phyloP scores from a whole-genome alignment of 2,797 vertebrate genomes.

The Sebastolobus alascanus region DNA sequence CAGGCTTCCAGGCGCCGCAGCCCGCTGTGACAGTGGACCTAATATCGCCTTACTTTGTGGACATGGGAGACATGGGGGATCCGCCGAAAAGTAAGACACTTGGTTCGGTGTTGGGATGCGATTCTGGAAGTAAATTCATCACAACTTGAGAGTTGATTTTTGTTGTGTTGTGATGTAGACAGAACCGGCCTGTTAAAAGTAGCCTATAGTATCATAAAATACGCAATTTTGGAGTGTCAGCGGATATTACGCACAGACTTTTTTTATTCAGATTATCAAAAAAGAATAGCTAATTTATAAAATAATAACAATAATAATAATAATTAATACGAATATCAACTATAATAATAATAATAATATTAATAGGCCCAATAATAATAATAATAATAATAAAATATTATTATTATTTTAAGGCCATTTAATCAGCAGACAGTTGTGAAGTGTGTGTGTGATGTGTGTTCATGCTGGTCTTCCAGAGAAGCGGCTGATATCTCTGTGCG shows the following conservation, averaged over 20 bases:
- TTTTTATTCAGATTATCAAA: background rate
- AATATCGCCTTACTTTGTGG: conserved; percentile 91
- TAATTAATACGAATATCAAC: background rate
- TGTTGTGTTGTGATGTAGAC: background rate
- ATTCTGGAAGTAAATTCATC: background rate
- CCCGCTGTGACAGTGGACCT: conserved; percentile 95
- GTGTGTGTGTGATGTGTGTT: conserved; percentile 33
- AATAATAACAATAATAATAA: background rate
- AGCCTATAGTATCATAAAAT: background rate
- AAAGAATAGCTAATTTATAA: background rate
- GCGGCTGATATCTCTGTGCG: conserved; percentile 95
- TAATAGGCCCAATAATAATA: conserved; percentile 3
- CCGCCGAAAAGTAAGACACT: conserved; percentile 98
- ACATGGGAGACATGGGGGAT: conserved; percentile 99
- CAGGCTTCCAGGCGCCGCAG: conserved; percentile 82
- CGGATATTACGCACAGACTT: background rate
- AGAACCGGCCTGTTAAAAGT: conserved; percentile 7
- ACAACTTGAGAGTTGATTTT: conserved; percentile 23
- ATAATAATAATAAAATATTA: background rate
- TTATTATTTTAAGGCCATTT: background rate
- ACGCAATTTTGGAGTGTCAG: background rate
- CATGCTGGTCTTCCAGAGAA: conserved; percentile 88
- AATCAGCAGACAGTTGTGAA: background rate
- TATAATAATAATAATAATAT: conserved; percentile 9
- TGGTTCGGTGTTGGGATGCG: background rate